Base-by-base conservation (phyloP, 1,140 invertebrate species). In the Eriocheir sinensis region DNA sequence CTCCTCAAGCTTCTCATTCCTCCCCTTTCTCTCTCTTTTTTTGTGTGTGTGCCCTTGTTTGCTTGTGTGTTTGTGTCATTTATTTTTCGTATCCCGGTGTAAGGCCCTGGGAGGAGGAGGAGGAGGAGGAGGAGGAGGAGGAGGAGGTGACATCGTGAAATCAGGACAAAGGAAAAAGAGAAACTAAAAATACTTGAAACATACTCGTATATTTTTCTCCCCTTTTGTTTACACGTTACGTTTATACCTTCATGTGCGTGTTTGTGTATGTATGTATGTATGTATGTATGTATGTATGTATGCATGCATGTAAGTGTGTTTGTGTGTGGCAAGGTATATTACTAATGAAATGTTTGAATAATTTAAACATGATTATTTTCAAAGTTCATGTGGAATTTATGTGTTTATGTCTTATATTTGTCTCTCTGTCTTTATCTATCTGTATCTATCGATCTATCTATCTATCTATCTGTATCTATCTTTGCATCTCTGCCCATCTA, bases 211-310 rank as follows among this genome's bases (percentile, higher is more conserved):
- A 86, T 86, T 32, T 86, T 32, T 86, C 21, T 86, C 21, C 38
- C 21, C 27, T 72, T 72, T 72, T 72, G 12, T 72, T 86, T 32
- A n/a, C n/a, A n/a, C n/a, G n/a, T n/a, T 86, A 86, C 38, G 38
- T 86, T 3, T 21, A 89, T 44, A 40, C 44, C 32, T 32, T 34
- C 44, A 40, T 89, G 44, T 89, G 44, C 44, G 40, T 89, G 44
- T 89, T 41, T 41, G 44, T 41, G 44, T 89, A 89, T 38, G 44
- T 41, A 41, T 89, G 2, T 89, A 41, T 44, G 72, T 79, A 60
- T 91, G n/a, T 91, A 36, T 91, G 36, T 60, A 36, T 91, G 34
- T 79, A 30, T 91, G 40, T 91, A 36, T 91, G 40, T 91, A 36
- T 40, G 72, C 72, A 36, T 91, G 40, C 72, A 60, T 91, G 60